Percentiles rank a stretch among this genome's conserved stretches.
phyloP scores from a whole-genome alignment of 2,797 vertebrate genomes.

The Sebastes jordani region DNA sequence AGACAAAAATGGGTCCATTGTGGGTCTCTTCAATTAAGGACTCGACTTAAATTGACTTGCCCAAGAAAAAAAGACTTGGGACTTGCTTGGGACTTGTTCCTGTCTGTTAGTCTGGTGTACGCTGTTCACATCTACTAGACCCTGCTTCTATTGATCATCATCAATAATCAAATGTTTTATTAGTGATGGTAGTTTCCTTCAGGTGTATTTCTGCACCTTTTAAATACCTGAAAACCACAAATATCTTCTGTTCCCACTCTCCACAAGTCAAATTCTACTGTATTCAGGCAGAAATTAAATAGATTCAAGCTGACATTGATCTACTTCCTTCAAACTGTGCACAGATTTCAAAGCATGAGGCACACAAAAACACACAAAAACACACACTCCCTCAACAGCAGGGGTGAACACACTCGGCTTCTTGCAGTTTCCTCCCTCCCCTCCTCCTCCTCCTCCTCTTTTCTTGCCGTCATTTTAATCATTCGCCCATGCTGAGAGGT shows the following conservation, averaged over 20 bases:
- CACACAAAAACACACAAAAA: not conserved
- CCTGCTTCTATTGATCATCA: not conserved
- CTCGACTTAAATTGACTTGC: no score
- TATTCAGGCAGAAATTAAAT: constrained; percentile 14
- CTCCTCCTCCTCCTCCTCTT: not conserved
- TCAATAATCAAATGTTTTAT: not conserved
- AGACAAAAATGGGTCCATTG: no score
- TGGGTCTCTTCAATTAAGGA: no score
- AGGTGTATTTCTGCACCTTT: not conserved
- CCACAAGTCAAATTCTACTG: not conserved
- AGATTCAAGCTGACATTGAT: constrained; percentile 26
- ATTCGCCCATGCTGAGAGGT: constrained; percentile 8
- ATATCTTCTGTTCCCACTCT: not conserved
- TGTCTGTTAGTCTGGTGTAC: no score
- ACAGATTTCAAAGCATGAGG: constrained; percentile 1
- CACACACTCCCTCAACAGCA: constrained; percentile 22
- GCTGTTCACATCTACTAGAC: not conserved
- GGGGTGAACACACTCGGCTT: constrained; percentile 16
- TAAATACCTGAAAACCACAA: not conserved
- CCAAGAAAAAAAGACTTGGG: no score
- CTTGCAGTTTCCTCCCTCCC: not conserved
- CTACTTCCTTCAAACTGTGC: constrained; percentile 17
- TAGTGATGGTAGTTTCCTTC: not conserved
- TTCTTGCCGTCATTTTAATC: constrained; percentile 30
- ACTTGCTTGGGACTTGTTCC: no score